A percentile compares a stretch with the other conserved stretches of the same genome.
These are phyloP conservation scores for Palaemon carinicauda DNA, from an alignment of 1,140 invertebrate genomes.

Conservation along the genomic window DNA sequence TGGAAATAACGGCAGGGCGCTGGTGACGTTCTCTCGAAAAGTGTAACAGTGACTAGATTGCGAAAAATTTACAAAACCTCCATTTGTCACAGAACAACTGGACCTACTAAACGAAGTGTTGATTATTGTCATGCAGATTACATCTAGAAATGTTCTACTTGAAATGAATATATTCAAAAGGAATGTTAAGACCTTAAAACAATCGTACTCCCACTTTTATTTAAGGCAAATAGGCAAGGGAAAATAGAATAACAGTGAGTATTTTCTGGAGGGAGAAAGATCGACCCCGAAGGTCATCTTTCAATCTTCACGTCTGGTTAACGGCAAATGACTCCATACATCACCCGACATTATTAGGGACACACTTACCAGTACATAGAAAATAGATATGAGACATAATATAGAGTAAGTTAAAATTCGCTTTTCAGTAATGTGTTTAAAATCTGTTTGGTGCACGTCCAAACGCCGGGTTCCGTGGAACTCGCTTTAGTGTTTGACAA, in stretches of 20 bases:
- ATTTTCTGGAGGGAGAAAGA: too few relatives aligned
- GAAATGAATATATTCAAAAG: background rate
- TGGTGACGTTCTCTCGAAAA: background rate
- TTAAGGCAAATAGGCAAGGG: conserved; percentile 27
- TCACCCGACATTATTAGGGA: background rate
- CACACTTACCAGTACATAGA: background rate
- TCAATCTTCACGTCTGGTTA: too few relatives aligned
- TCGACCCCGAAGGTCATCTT: too few relatives aligned
- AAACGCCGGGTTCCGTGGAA: background rate
- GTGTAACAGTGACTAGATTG: conserved; percentile 25
- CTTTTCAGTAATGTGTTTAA: background rate
- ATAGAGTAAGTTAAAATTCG: conserved; percentile 6
- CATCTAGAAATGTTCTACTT: too few relatives aligned
- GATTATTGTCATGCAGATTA: too few relatives aligned
- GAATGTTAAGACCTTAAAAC: background rate
- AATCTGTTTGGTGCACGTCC: background rate
- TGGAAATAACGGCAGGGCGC: too few relatives aligned
- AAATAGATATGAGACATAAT: conserved; percentile 16
- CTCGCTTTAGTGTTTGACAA: background rate
- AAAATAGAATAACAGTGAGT: too few relatives aligned
- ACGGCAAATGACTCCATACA: background rate
- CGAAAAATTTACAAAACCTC: background rate
- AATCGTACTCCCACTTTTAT: background rate
- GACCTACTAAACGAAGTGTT: too few relatives aligned
- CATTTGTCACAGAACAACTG: too few relatives aligned